phyloP scores from a whole-genome alignment of 2,888 invertebrate genomes.

The Drosophila antonietae region DNA sequence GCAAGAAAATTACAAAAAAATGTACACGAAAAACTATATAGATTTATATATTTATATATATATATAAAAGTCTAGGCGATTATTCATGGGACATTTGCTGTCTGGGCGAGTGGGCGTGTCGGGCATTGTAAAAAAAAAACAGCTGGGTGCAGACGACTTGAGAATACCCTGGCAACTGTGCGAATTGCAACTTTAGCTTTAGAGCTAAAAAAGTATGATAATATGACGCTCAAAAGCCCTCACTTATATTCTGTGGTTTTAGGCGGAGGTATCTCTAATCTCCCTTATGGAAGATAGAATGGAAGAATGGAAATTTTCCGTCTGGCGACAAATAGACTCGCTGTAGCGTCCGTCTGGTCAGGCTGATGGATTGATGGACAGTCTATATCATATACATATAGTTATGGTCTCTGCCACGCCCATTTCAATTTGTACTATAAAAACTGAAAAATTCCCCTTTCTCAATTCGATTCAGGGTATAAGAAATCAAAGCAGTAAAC shows the following conservation, averaged over 20 bases:
- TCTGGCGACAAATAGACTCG: too few relatives aligned
- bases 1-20: slow-evolving; percentile 8
- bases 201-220: too few relatives aligned
- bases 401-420: not conserved
- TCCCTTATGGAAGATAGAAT: too few relatives aligned
- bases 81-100: slow-evolving; percentile 16
- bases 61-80: slow-evolving; percentile 1
- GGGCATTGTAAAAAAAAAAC: slow-evolving; percentile 21
- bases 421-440: not conserved
- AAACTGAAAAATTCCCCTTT: not conserved
- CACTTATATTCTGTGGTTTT: too few relatives aligned
- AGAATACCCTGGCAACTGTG: not conserved
- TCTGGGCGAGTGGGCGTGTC: slow-evolving; percentile 55
- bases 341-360: too few relatives aligned
- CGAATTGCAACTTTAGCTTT: not conserved
- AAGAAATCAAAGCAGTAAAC: slow-evolving; percentile 30
- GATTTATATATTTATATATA: not conserved
- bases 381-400: not conserved
- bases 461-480: not conserved
- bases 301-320: too few relatives aligned
- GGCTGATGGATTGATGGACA: too few relatives aligned
- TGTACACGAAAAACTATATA: slow-evolving; percentile 28
- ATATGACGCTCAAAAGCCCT: too few relatives aligned
- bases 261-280: too few relatives aligned
- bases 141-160: not conserved